Evolutionary conservation across 1,140 invertebrate species (phyloP).

Genomic region (Cylas formicarius): DNA sequence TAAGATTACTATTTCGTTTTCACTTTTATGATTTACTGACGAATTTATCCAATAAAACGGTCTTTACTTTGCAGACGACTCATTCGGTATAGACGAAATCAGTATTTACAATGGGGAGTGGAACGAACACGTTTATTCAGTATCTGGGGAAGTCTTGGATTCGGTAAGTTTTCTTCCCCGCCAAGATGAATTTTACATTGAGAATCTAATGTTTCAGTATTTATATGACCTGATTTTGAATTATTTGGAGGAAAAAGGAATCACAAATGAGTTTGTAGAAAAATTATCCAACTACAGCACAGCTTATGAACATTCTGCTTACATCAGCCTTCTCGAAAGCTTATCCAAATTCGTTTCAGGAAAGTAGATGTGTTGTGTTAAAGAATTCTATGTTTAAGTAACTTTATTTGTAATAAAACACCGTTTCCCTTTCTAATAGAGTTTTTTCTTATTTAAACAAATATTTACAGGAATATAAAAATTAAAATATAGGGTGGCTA

Average conservation of each 20-base stretch:
- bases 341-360: constrained; percentile 75
- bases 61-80: constrained; percentile 54
- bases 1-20: constrained; percentile 44
- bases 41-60: not conserved
- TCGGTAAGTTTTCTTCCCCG: constrained; percentile 70
- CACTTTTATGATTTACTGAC: constrained; percentile 3
- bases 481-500: too few relatives aligned
- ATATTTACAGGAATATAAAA: too few relatives aligned
- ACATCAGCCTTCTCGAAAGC: constrained; percentile 76
- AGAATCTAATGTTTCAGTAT: constrained; percentile 57
- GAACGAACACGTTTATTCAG: constrained; percentile 75
- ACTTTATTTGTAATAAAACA: too few relatives aligned
- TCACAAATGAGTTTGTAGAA: constrained; percentile 85
- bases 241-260: constrained; percentile 84
- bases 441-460: too few relatives aligned
- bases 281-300: constrained; percentile 82
- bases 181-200: constrained; percentile 35
- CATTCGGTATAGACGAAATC: constrained; percentile 84
- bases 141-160: constrained; percentile 84
- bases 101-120: constrained; percentile 76
- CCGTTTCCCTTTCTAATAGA: too few relatives aligned
- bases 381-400: not conserved
- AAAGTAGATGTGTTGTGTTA: constrained; percentile 44
- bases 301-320: constrained; percentile 80
- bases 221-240: constrained; percentile 92